Percentiles rank a stretch among this genome's conserved stretches.
Conservation (phyloP, 2,797 vertebrate genomes). For the Denticeps clupeoides region DNA sequence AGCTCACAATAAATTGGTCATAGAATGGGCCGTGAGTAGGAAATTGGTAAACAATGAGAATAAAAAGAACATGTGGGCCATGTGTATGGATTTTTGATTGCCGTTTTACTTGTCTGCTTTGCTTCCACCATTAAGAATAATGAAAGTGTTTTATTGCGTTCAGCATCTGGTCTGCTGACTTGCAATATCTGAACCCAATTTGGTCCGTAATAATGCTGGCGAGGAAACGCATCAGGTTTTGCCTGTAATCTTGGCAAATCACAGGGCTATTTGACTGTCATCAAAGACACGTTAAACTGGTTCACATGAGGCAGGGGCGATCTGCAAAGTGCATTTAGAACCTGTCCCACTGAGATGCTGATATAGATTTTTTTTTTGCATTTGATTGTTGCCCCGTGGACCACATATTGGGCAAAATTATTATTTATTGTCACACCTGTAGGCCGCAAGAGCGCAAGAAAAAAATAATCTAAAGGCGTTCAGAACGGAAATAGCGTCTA, state of each 20-base stretch:
- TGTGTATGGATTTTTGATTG: slow-evolving; percentile 33
- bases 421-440: too few species aligned
- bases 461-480: neutral
- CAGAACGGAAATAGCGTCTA: neutral
- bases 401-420: too few species aligned
- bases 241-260: slow-evolving; percentile 26
- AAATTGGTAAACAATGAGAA: slow-evolving; percentile 39
- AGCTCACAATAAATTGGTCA: slow-evolving; percentile 36
- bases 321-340: slow-evolving; percentile 21
- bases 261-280: slow-evolving; percentile 13
- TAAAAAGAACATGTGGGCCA: slow-evolving; percentile 45
- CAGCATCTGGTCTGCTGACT: slow-evolving; percentile 53
- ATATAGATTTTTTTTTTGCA: neutral
- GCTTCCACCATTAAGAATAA: slow-evolving; percentile 35
- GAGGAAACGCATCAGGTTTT: slow-evolving; percentile 23
- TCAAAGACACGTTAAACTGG: neutral
- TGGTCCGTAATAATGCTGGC: slow-evolving; percentile 45
- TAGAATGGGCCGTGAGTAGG: slow-evolving; percentile 40
- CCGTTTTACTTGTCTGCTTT: slow-evolving; percentile 41
- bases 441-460: too few species aligned
- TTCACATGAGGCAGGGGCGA: slow-evolving; percentile 15
- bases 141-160: slow-evolving; percentile 37
- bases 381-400: too few species aligned
- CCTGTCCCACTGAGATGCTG: slow-evolving; percentile 7
- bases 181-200: slow-evolving; percentile 44